Conservation (phyloP, 2,113 vertebrate genomes). For the Etia nguti region DNA sequence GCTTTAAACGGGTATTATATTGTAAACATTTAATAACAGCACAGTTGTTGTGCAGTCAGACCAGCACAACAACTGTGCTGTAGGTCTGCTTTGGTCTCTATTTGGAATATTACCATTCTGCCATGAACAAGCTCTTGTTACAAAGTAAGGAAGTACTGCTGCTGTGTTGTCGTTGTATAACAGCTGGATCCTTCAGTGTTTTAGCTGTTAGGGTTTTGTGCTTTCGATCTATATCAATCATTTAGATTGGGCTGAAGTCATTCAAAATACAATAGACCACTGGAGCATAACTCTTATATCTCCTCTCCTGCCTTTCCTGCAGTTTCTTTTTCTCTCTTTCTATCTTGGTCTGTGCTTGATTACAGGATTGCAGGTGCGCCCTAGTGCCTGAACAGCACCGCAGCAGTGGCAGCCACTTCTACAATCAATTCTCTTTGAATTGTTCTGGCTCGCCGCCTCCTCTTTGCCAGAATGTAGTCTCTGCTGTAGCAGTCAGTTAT, state of each 20-base stretch:
- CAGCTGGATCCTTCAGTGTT: neutral
- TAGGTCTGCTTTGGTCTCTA: neutral
- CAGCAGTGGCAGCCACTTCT: neutral
- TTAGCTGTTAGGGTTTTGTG: neutral
- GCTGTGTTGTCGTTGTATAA: neutral
- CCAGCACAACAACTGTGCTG: neutral
- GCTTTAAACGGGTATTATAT: neutral
- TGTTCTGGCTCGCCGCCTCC: neutral
- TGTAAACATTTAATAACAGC: neutral
- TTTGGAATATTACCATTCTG: neutral
- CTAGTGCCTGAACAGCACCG: neutral
- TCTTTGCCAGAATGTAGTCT: accelerated
- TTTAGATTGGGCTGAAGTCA: neutral
- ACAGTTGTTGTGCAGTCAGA: neutral
- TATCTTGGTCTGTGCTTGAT: neutral
- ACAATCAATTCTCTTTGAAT: neutral
- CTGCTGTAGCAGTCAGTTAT: neutral
- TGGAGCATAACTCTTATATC: neutral
- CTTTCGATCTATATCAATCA: neutral
- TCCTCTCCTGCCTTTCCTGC: neutral
- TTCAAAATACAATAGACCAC: neutral
- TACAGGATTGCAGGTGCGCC: neutral
- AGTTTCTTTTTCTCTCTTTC: neutral
- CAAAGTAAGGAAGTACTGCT: neutral
- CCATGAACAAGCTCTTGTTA: neutral